Evolutionary conservation across 2,113 vertebrate genomes (phyloP).

Genomic region (Crotalus viridis): DNA sequence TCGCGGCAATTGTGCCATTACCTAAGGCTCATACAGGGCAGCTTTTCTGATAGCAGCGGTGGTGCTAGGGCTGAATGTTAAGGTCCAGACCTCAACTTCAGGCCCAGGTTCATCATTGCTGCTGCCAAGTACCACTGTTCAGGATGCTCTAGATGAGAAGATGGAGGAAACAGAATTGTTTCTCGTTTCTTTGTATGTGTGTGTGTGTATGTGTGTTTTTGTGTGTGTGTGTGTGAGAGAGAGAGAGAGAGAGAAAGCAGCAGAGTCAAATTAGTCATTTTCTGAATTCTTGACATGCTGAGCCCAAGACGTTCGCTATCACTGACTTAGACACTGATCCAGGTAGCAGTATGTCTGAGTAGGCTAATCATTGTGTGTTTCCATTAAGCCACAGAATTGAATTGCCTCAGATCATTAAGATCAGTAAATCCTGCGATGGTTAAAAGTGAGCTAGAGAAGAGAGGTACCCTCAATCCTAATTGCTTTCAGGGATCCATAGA

Average conservation of each 20-base stretch:
- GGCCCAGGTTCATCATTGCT: too few species aligned
- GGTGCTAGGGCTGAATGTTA: background rate
- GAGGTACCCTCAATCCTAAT: background rate
- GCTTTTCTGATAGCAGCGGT: background rate
- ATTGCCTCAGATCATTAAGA: background rate
- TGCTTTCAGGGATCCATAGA: background rate
- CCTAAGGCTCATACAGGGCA: background rate
- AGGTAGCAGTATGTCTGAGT: background rate
- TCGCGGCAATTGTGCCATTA: background rate
- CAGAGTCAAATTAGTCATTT: background rate
- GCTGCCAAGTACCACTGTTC: too few species aligned
- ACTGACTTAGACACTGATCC: background rate
- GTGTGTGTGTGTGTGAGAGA: too few species aligned
- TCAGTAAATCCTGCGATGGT: background rate
- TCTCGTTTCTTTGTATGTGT: background rate
- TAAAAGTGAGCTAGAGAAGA: background rate
- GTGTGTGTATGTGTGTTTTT: too few species aligned
- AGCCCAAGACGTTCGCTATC: background rate
- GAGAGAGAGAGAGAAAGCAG: background rate
- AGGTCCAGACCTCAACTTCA: background rate
- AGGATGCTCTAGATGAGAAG: too few species aligned
- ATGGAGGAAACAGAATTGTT: too few species aligned
- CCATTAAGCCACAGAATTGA: background rate
- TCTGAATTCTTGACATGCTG: background rate
- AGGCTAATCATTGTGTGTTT: background rate